Conservation (phyloP, 2,888 invertebrate species). For the Tipula unca region DNA sequence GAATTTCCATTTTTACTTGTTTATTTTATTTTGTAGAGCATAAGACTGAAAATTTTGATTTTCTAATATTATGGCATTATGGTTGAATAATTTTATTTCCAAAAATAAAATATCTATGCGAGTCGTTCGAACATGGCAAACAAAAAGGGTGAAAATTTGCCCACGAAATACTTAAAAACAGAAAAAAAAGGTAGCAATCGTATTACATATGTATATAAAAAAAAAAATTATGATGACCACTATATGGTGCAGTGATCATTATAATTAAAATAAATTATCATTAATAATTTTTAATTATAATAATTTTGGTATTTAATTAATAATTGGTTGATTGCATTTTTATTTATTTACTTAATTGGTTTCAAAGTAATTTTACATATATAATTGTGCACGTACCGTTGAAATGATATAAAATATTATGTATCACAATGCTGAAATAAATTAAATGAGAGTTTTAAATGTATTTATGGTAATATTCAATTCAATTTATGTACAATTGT, state of each 20-base stretch:
- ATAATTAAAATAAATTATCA: not conserved
- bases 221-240: not conserved
- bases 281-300: not conserved
- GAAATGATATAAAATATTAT: not conserved
- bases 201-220: no score
- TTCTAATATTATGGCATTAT: not conserved
- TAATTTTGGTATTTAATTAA: not conserved
- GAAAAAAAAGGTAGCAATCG: no score
- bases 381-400: no score
- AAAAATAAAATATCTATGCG: not conserved
- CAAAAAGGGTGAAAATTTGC: not conserved
- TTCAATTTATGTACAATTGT: not conserved
- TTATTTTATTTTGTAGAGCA: not conserved
- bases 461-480: not conserved
- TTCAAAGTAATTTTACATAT: no score
- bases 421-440: not conserved
- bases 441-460: not conserved
- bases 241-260: not conserved
- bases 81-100: not conserved
- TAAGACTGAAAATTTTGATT: not conserved
- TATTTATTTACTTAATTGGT: not conserved
- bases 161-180: no score
- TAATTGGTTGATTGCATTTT: not conserved
- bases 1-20: not conserved
- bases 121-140: not conserved